Conservation (phyloP, 2,113 vertebrate genomes). For the Loxodonta africana region DNA sequence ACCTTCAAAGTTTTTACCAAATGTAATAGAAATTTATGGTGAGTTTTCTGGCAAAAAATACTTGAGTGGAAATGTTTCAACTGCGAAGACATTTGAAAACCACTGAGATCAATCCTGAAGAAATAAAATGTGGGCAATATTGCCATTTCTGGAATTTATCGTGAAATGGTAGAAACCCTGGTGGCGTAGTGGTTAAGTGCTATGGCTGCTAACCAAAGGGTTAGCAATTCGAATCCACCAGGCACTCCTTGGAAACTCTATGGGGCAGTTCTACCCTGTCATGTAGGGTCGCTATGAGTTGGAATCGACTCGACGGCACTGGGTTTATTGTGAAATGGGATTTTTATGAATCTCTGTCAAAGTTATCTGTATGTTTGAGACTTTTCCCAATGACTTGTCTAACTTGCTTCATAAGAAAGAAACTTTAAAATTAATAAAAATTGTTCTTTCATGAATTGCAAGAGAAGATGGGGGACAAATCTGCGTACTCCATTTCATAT, state of each 20-base stretch:
- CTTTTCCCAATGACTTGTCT: neutral
- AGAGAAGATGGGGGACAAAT: neutral
- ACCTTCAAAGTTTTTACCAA: neutral
- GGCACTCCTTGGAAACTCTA: too few relatives aligned
- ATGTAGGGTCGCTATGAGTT: too few relatives aligned
- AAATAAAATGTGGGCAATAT: neutral
- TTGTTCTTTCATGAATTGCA: neutral
- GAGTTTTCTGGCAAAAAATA: neutral
- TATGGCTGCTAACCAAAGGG: too few relatives aligned
- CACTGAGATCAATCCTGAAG: neutral
- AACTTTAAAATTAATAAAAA: neutral
- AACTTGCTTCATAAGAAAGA: neutral
- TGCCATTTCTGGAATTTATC: neutral
- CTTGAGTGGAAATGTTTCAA: neutral
- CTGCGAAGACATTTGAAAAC: neutral
- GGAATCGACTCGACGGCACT: too few relatives aligned
- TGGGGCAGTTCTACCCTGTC: too few relatives aligned
- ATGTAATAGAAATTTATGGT: neutral
- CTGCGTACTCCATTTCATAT: neutral
- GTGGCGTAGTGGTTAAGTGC: too few relatives aligned
- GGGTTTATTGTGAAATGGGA: neutral
- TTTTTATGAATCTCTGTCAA: neutral
- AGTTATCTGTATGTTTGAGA: neutral
- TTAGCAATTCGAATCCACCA: too few relatives aligned
- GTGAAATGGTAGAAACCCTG: neutral